Evolutionary conservation across 2,113 vertebrate genomes (phyloP), one percentile per base, ranked within the genome.

Genomic region (Odontesthes bonariensis): DNA sequence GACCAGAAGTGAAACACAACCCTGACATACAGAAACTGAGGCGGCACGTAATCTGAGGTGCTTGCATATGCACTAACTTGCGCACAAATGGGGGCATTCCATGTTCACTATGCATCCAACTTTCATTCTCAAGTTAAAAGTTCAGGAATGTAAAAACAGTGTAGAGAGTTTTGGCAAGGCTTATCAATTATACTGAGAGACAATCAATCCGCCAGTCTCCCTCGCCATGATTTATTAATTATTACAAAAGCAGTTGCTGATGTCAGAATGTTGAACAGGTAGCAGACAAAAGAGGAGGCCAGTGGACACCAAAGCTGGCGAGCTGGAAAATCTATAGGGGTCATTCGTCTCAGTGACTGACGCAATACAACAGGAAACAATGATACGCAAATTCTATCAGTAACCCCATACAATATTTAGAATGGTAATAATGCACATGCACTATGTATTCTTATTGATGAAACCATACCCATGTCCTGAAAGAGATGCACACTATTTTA

Each of bases 271-370:
- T 59, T 80, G 79, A 53, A 16, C 79, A 84, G 73, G 46, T 46
- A 35, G 51, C 1, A 71, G 69, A 87, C 77, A 84, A 86, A 86
- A 38, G 85, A 83, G 0, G 42, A 71, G 66, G 71, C 19, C 52
- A 83, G 79, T 27, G 82, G 86, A 86, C 76, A 86, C 78, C 75
- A 73, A 54, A 63, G 79, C 76, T 69, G 69, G 42, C 74, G 86
- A 73, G 75, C 71, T 83, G 81, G 80, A 84, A 89, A 81, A 86
- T 81, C 84, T 91, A 88, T 83, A 88, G 80, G 86, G 83, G 82
- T 90, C 82, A 83, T 60, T 73, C 51, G 77, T 89, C 82, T 83
- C 82, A 59, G 16, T 80, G 77, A 27, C 83, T 80, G 79, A 70
- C 83, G 59, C 69, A 65, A 75, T 57, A 90, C 86, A 90, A 87